These are phyloP conservation scores for Typhlichthys subterraneus DNA, from an alignment of 2,797 vertebrate genomes.

Conservation along the genomic window DNA sequence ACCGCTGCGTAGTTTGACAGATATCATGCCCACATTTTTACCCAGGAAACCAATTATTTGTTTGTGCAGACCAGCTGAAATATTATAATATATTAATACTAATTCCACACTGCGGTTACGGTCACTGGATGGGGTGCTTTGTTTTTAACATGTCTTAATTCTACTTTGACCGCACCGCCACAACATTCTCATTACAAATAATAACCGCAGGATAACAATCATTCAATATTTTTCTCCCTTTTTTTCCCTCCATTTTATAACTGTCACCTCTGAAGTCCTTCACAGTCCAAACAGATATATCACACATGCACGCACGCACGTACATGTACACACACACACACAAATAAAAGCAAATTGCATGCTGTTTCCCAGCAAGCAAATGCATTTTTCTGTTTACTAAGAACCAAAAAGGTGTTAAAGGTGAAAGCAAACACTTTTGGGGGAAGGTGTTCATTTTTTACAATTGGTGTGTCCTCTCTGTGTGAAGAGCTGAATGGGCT, in stretches of 20 bases:
- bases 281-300: constrained; percentile 18
- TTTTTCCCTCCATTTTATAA: background rate
- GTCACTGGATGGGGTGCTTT: constrained; percentile 35
- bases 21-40: constrained; percentile 25
- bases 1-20: constrained; percentile 22
- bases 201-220: constrained; percentile 37
- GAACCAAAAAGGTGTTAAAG: too few species aligned
- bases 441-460: constrained; percentile 32
- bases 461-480: constrained; percentile 46
- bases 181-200: constrained; percentile 42
- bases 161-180: constrained; percentile 24
- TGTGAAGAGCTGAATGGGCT: constrained; percentile 50
- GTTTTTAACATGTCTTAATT: constrained; percentile 35
- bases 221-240: background rate
- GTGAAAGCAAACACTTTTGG: too few species aligned
- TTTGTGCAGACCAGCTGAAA: constrained; percentile 31
- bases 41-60: constrained; percentile 50
- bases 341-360: background rate
- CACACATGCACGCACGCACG: background rate
- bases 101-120: constrained; percentile 35
- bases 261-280: constrained; percentile 41
- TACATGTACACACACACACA: background rate
- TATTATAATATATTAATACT: background rate
- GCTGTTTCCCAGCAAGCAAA: too few species aligned
- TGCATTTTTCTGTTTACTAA: too few species aligned